Evolutionary conservation across 2,113 vertebrate species (phyloP).

Genomic region (Lepisosteus osseus): DNA sequence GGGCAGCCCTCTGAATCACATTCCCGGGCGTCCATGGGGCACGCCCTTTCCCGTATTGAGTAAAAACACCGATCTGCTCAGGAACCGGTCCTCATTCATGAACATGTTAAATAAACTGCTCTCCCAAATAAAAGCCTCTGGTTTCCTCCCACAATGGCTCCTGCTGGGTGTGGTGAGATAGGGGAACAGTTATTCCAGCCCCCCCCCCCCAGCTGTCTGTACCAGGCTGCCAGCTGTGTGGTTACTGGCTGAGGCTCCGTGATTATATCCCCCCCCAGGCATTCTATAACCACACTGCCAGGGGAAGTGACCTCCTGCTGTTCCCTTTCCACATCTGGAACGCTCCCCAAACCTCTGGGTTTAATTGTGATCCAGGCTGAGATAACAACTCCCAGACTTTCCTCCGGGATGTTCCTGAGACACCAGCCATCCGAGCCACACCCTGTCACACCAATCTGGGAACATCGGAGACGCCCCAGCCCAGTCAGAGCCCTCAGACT

Average conservation of each 20-base stretch:
- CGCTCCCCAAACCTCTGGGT: not conserved
- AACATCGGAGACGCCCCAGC: no score
- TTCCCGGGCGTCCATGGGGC: conserved; percentile 47
- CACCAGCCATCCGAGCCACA: no score
- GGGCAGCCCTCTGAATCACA: conserved; percentile 29
- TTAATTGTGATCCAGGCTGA: not conserved
- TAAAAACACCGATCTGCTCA: conserved; percentile 54
- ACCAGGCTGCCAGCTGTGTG: not conserved
- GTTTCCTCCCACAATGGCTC: conserved; percentile 1
- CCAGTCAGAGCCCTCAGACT: no score
- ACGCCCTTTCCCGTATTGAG: conserved; percentile 56
- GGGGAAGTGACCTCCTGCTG: not conserved
- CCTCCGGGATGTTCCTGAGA: no score
- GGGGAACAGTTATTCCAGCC: no score
- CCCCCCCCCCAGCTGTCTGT: no score
- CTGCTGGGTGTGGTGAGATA: not conserved
- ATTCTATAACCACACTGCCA: not conserved
- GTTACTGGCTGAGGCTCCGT: not conserved
- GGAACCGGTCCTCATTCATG: conserved; percentile 51
- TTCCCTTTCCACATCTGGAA: conserved; percentile 8
- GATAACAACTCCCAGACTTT: not conserved
- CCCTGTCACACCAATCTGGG: no score
- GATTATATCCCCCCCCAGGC: no score
- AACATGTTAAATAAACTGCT: conserved; percentile 21
- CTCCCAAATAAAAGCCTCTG: not conserved